Percentiles rank a stretch among this genome's conserved stretches.
Evolutionary conservation across 2,113 vertebrate genomes (phyloP).

Genomic region (Ptilonorhynchus violaceus): DNA sequence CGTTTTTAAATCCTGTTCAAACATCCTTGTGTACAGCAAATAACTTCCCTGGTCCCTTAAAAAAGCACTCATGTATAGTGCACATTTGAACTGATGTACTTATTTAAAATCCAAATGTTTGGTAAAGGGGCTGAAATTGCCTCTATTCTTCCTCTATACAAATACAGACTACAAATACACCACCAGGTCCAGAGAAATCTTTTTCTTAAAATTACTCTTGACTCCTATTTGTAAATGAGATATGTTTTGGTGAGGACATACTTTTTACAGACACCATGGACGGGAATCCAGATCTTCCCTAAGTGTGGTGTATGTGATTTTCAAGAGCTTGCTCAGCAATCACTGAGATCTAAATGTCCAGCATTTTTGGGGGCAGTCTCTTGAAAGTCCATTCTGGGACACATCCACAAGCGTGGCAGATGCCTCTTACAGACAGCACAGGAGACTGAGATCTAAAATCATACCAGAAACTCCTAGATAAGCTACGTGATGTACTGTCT

Average conservation of each 20-base stretch:
- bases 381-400: neutral
- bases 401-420: neutral
- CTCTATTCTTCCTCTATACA: neutral
- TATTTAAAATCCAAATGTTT: slow-evolving; percentile 35
- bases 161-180: neutral
- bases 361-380: neutral
- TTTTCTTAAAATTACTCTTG: neutral
- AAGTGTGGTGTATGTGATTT: neutral
- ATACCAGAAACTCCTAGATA: neutral
- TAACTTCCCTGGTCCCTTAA: neutral
- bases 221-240: neutral
- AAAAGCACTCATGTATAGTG: neutral
- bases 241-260: neutral
- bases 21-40: neutral
- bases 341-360: neutral
- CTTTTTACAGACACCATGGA: neutral
- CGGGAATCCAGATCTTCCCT: neutral
- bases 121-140: neutral
- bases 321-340: neutral
- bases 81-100: neutral
- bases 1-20: neutral
- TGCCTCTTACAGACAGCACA: neutral
- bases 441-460: neutral
- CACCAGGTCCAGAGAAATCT: neutral
- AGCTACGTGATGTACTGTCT: neutral